These are phyloP conservation scores for Lerista edwardsae DNA, from an alignment of 2,797 vertebrate genomes.

Conservation along the genomic window DNA sequence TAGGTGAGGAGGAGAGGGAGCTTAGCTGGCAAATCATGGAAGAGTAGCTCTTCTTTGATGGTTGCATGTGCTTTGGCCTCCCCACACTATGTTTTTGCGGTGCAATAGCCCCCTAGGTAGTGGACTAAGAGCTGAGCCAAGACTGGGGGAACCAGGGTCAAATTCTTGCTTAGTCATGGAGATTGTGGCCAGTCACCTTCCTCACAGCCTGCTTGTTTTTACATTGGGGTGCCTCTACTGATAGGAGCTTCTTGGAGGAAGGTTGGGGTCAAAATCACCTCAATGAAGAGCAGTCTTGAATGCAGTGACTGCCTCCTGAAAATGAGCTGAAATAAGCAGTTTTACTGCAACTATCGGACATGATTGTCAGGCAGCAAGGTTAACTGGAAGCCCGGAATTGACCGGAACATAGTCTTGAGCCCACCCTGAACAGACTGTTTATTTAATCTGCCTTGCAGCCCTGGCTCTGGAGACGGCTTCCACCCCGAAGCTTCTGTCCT, in stretches of 20 bases:
- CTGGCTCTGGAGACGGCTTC: neutral
- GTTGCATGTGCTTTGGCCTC: neutral
- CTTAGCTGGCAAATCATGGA: too few species aligned
- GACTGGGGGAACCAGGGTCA: neutral
- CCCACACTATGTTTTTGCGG: neutral
- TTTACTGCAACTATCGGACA: rapidly evolving
- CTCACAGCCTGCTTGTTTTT: neutral
- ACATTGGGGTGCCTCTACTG: neutral
- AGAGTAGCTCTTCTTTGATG: neutral
- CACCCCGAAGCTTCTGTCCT: neutral
- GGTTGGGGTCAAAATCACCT: too few species aligned
- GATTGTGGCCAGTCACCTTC: too few species aligned
- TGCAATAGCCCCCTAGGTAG: neutral
- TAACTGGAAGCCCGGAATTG: neutral
- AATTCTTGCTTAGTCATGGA: neutral
- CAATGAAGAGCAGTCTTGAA: too few species aligned
- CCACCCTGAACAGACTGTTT: neutral
- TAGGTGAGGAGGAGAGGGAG: too few species aligned
- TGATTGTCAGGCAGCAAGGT: rapidly evolving
- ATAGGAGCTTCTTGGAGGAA: neutral
- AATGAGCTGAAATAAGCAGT: neutral
- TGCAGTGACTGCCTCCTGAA: rapidly evolving
- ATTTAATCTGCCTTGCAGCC: neutral
- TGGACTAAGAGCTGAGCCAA: too few species aligned
- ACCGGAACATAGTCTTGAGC: neutral